These are phyloP conservation scores for Pipistrellus kuhlii DNA, from an alignment of 2,797 vertebrate species.

Conservation along the genomic window DNA sequence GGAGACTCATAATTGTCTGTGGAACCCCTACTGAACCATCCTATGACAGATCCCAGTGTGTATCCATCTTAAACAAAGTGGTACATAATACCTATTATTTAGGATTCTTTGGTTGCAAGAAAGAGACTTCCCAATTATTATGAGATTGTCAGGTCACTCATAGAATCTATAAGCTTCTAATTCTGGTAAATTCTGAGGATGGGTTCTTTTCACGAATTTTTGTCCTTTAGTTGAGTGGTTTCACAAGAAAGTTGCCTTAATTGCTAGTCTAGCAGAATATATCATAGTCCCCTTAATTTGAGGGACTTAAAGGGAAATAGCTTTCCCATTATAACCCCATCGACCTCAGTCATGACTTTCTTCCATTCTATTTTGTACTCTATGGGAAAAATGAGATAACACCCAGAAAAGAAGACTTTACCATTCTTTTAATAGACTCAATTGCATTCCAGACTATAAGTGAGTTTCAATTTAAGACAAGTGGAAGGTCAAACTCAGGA, in stretches of 20 bases:
- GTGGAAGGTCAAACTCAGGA: slow-evolving; percentile 69
- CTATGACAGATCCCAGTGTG: background rate
- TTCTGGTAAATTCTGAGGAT: slow-evolving; percentile 45
- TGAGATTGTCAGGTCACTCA: background rate
- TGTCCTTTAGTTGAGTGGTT: background rate
- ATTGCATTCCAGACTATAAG: slow-evolving; percentile 35
- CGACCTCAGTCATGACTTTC: background rate
- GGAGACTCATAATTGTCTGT: background rate
- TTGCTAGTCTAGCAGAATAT: slow-evolving; percentile 16
- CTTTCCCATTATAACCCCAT: background rate
- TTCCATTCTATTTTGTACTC: slow-evolving; percentile 19
- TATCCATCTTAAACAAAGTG: background rate
- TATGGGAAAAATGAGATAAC: background rate
- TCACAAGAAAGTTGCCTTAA: slow-evolving; percentile 33
- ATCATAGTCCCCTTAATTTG: slow-evolving; percentile 41
- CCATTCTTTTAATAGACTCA: slow-evolving; percentile 43
- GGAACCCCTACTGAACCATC: background rate
- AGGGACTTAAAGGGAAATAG: slow-evolving; percentile 3
- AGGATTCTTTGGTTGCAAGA: slow-evolving; percentile 35
- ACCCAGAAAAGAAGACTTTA: background rate
- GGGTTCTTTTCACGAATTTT: slow-evolving; percentile 23
- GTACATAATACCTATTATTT: background rate
- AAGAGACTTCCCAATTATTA: slow-evolving; percentile 12
- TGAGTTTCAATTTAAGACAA: slow-evolving; percentile 70
- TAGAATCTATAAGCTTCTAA: slow-evolving; percentile 7